phyloP scores from a whole-genome alignment of 2,888 invertebrate genomes.

The Eupithecia subumbrata region DNA sequence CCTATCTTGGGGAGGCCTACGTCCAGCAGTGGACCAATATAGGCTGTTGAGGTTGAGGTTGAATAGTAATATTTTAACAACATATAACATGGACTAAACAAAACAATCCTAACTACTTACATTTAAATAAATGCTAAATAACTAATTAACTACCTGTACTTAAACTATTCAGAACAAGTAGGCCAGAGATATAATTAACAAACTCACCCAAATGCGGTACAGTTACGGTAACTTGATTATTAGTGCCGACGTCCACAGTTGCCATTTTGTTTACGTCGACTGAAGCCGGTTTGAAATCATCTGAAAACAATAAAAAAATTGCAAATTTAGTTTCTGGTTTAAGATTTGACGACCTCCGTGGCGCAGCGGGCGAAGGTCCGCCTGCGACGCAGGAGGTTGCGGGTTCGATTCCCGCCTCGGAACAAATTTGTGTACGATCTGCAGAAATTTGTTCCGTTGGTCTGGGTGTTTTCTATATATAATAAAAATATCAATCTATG shows the following conservation, averaged over 20 bases:
- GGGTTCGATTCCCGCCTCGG: no score
- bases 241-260: constrained; percentile 93
- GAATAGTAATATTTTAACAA: no score
- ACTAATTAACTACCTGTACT: constrained; percentile 11
- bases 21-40: no score
- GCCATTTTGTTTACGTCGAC: constrained; percentile 97
- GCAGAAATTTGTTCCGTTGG: no score
- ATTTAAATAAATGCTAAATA: constrained; percentile 15
- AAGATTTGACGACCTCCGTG: no score
- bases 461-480: no score
- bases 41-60: no score
- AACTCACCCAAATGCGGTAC: constrained; percentile 93
- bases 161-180: constrained; percentile 22
- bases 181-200: constrained; percentile 34
- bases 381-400: no score
- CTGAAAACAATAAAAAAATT: constrained; percentile 79
- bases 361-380: no score
- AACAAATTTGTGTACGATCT: no score
- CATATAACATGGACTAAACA: not conserved
- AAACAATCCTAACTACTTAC: not conserved
- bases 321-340: not conserved
- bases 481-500: no score
- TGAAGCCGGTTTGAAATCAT: constrained; percentile 99
- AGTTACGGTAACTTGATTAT: constrained; percentile 95
- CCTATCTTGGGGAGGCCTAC: no score